Evolutionary conservation across 1,140 invertebrate genomes (phyloP).

Genomic region (Zaprionus capensis): DNA sequence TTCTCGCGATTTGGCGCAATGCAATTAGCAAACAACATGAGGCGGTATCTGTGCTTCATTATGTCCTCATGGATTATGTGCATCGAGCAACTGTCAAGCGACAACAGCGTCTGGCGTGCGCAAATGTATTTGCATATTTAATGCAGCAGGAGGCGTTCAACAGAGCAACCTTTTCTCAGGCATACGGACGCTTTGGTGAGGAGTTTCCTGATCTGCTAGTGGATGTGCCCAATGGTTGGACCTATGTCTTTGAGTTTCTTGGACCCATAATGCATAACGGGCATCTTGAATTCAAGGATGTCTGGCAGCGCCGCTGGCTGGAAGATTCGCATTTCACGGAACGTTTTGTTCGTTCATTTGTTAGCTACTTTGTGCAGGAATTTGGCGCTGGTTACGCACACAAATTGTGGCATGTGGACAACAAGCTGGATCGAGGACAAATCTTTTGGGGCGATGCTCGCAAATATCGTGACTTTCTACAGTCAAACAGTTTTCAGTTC

Average conservation of each 20-base stretch:
- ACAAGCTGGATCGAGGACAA: slow-evolving; percentile 69
- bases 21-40: slow-evolving; percentile 51
- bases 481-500: slow-evolving; percentile 65
- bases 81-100: slow-evolving; percentile 57
- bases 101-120: slow-evolving; percentile 59
- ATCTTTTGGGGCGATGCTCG: slow-evolving; percentile 63
- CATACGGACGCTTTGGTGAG: slow-evolving; percentile 59
- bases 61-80: slow-evolving; percentile 68
- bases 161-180: slow-evolving; percentile 52
- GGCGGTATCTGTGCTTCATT: slow-evolving; percentile 40
- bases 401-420: slow-evolving; percentile 73
- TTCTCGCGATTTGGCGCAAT: slow-evolving; percentile 53
- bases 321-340: slow-evolving; percentile 50
- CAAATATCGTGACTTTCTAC: slow-evolving; percentile 65
- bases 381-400: slow-evolving; percentile 71
- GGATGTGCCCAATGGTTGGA: slow-evolving; percentile 78
- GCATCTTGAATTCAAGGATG: slow-evolving; percentile 57
- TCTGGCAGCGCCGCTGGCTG: slow-evolving; percentile 72
- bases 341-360: slow-evolving; percentile 70
- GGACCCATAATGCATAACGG: slow-evolving; percentile 69
- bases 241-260: slow-evolving; percentile 76
- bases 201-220: slow-evolving; percentile 69
- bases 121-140: slow-evolving; percentile 60
- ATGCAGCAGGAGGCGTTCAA: slow-evolving; percentile 62
- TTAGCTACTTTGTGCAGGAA: slow-evolving; percentile 72